A percentile compares a stretch with the other conserved stretches of the same genome.
Conservation (phyloP, 2,797 vertebrate genomes). For the Paguma larvata region DNA sequence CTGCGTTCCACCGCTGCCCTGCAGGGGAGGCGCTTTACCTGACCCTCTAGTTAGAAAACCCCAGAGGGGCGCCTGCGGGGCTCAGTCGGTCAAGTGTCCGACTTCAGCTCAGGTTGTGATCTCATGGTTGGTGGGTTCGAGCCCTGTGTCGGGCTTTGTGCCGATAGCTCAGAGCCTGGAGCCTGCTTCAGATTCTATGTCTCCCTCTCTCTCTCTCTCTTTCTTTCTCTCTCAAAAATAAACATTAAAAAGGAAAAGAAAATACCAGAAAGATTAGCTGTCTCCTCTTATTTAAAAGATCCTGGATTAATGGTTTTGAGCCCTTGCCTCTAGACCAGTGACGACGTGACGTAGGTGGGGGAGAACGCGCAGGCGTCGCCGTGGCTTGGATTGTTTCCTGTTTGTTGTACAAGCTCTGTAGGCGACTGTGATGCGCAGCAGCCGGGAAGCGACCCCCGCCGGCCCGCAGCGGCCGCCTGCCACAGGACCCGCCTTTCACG, state of each 20-base stretch:
- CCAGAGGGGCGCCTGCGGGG: background rate
- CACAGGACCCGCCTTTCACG: background rate
- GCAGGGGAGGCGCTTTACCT: background rate
- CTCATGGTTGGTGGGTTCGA: too few species aligned
- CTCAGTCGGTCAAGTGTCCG: too few species aligned
- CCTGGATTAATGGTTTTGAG: background rate
- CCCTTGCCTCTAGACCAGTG: background rate
- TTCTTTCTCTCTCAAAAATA: too few species aligned
- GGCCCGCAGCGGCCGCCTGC: background rate
- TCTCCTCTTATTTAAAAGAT: background rate
- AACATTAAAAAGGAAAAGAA: background rate
- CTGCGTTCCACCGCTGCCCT: rapidly evolving
- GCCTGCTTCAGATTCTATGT: too few species aligned
- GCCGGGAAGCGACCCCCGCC: background rate
- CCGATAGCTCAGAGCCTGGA: too few species aligned
- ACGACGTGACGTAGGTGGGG: background rate
- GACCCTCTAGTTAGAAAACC: background rate
- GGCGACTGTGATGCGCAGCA: background rate
- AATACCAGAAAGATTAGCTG: background rate
- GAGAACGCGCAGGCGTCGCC: too few species aligned
- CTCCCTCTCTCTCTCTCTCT: too few species aligned
- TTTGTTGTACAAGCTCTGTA: background rate
- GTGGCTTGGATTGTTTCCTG: background rate
- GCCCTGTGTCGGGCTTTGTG: too few species aligned
- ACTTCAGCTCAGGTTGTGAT: too few species aligned